A percentile compares a stretch with the other conserved stretches of the same genome.
Evolutionary conservation across 2,888 invertebrate species (phyloP).

Genomic region (Apamea epomidion): DNA sequence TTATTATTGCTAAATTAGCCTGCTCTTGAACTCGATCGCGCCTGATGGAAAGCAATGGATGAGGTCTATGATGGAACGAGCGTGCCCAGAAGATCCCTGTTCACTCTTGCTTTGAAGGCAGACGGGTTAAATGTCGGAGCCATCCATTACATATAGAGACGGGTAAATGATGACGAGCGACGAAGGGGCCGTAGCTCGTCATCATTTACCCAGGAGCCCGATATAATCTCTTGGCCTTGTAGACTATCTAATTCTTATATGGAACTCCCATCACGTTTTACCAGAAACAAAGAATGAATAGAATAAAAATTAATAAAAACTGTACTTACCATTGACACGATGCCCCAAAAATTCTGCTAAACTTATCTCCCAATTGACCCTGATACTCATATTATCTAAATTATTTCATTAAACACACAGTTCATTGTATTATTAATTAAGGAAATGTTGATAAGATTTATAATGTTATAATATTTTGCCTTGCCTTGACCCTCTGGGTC

Average conservation of each 20-base stretch:
- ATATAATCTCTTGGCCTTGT: neutral
- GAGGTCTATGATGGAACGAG: no score
- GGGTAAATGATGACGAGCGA: no score
- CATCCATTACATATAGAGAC: no score
- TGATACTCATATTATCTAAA: slow-evolving; percentile 59
- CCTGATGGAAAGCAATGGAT: no score
- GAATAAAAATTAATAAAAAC: neutral
- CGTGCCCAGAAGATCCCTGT: no score
- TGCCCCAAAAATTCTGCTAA: slow-evolving; percentile 53
- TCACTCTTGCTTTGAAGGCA: no score
- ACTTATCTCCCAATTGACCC: slow-evolving; percentile 47
- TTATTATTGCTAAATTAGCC: no score
- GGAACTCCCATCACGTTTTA: slow-evolving; percentile 3
- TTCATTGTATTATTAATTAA: slow-evolving; percentile 68
- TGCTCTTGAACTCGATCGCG: no score
- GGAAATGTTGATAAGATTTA: slow-evolving; percentile 63
- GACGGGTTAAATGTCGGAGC: no score
- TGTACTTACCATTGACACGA: slow-evolving; percentile 49
- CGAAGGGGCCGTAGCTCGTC: no score
- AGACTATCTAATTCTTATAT: neutral
- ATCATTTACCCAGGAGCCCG: neutral
- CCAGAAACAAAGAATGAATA: slow-evolving; percentile 17
- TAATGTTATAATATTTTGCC: slow-evolving; percentile 41
- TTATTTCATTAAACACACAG: slow-evolving; percentile 59
- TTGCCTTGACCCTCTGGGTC: slow-evolving; percentile 64